Evolutionary conservation across 1,140 invertebrate species (phyloP).

Genomic region (Lordiphosa clarofinis): DNA sequence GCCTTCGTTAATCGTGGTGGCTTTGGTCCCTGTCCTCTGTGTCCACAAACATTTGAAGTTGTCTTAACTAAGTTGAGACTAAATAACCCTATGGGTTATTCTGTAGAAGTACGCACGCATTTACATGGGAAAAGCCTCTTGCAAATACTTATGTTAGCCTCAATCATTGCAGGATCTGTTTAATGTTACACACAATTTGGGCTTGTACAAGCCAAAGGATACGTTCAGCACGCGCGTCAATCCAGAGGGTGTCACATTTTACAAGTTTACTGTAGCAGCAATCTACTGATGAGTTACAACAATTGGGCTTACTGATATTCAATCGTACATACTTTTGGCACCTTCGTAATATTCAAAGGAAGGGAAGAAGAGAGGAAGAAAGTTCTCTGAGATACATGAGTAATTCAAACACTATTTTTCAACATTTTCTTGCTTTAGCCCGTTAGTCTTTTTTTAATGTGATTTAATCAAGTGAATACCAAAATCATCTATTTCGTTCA

Average conservation of each 20-base stretch:
- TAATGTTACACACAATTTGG: conserved; percentile 20
- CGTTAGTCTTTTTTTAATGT: too few relatives aligned
- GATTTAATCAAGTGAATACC: too few relatives aligned
- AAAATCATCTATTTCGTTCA: too few relatives aligned
- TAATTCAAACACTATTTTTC: too few relatives aligned
- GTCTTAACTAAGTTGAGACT: conserved; percentile 15
- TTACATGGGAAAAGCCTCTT: background rate
- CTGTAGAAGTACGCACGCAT: conserved; percentile 27
- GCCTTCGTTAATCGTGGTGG: conserved; percentile 31
- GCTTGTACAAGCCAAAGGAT: conserved; percentile 37
- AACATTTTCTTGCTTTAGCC: too few relatives aligned
- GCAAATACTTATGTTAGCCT: background rate
- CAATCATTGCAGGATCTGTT: conserved; percentile 39
- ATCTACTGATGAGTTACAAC: conserved; percentile 21
- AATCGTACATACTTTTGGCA: too few relatives aligned
- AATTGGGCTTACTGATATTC: too few relatives aligned
- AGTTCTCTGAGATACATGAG: too few relatives aligned
- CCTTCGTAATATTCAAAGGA: too few relatives aligned
- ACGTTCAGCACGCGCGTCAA: conserved; percentile 37
- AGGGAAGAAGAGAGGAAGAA: too few relatives aligned
- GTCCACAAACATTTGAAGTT: conserved; percentile 25
- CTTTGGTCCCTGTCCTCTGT: conserved; percentile 27
- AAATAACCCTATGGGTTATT: conserved; percentile 33
- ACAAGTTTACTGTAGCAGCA: conserved; percentile 32
- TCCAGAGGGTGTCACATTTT: conserved; percentile 46